Percentiles rank a stretch among this genome's conserved stretches.
phyloP scores from a whole-genome alignment of 2,797 vertebrate genomes.

The Smutsia gigantea region DNA sequence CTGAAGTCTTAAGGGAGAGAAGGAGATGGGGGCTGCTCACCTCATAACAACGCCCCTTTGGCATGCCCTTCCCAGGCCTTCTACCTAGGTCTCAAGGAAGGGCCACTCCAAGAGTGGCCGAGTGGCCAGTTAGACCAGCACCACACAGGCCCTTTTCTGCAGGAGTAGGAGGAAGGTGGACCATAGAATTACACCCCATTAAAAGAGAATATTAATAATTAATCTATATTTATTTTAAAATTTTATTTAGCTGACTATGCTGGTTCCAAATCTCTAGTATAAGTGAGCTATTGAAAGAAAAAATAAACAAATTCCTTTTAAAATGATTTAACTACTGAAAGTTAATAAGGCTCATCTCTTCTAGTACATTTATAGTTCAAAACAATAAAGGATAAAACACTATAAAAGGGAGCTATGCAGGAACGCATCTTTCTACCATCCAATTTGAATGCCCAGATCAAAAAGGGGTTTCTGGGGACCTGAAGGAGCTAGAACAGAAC shows the following conservation, averaged over 20 bases:
- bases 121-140: background rate
- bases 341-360: background rate
- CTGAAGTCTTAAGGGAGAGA: background rate
- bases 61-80: background rate
- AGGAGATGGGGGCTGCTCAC: background rate
- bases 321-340: background rate
- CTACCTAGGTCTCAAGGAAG: background rate
- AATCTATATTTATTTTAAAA: background rate
- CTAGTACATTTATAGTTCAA: background rate
- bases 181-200: background rate
- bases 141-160: background rate
- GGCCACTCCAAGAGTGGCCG: background rate
- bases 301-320: background rate
- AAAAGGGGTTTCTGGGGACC: background rate
- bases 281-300: background rate
- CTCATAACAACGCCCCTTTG: background rate
- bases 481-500: background rate
- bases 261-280: background rate
- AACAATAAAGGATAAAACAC: background rate
- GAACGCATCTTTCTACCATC: background rate
- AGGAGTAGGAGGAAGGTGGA: background rate
- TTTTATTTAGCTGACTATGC: too few relatives aligned
- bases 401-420: background rate
- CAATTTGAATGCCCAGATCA: background rate
- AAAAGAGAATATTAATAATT: background rate